phyloP scores from a whole-genome alignment of 2,888 invertebrate genomes.

The Andrena praecox region DNA sequence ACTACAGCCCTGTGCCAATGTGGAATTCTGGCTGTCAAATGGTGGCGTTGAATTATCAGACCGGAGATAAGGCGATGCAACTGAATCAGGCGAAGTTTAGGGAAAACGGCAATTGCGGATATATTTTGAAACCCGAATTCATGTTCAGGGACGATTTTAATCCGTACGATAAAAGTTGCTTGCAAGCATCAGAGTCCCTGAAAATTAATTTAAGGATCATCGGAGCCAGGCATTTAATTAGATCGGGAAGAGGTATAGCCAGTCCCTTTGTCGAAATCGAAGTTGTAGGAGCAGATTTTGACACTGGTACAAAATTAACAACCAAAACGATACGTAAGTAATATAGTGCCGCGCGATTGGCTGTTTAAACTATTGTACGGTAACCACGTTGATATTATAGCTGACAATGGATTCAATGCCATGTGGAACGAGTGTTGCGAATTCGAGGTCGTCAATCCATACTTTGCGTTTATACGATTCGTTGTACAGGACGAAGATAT shows the following conservation, averaged over 20 bases:
- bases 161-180: conserved; percentile 89
- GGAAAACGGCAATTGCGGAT: conserved; percentile 97
- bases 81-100: conserved; percentile 96
- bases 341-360: conserved; percentile 7
- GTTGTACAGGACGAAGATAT: conserved; percentile 98
- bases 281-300: conserved; percentile 94
- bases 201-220: conserved; percentile 92
- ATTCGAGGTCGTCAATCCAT: conserved; percentile 93
- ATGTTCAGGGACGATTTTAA: conserved; percentile 93
- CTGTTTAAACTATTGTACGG: not conserved
- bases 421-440: conserved; percentile 95
- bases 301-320: conserved; percentile 92
- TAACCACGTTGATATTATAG: conserved; percentile 83
- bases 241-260: conserved; percentile 93
- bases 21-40: conserved; percentile 99
- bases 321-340: conserved; percentile 93
- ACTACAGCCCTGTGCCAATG: conserved; percentile 97
- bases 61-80: conserved; percentile 98
- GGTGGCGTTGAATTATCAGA: conserved; percentile 99
- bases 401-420: conserved; percentile 97
- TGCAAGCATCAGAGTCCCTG: conserved; percentile 85
- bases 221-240: conserved; percentile 95
- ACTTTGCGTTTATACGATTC: conserved; percentile 94
- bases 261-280: conserved; percentile 97
- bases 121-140: conserved; percentile 95